These are phyloP conservation scores for Amblyopsis hoosieri DNA, from an alignment of 2,797 vertebrate species.

Conservation along the genomic window DNA sequence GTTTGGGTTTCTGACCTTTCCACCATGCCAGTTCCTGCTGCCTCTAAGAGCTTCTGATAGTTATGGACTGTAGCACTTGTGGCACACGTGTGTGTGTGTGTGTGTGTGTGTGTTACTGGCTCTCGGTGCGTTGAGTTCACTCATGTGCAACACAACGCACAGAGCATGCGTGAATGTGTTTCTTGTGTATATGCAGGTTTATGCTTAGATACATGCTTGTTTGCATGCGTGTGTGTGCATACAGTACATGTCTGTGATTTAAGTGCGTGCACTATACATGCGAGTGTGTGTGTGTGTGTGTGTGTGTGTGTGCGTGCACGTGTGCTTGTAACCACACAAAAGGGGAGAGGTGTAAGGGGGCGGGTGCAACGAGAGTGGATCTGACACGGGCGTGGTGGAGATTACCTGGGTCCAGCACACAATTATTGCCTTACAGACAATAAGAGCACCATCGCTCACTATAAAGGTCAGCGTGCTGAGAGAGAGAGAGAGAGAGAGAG, in stretches of 20 bases:
- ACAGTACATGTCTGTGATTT: slow-evolving; percentile 11
- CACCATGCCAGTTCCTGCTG: slow-evolving; percentile 50
- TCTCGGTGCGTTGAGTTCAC: neutral
- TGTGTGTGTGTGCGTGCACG: slow-evolving; percentile 20
- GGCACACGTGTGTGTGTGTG: neutral
- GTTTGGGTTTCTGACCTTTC: slow-evolving; percentile 72
- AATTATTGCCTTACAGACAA: slow-evolving; percentile 76
- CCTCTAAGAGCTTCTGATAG: slow-evolving; percentile 67
- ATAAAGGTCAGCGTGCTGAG: slow-evolving; percentile 75
- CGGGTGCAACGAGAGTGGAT: slow-evolving; percentile 45
- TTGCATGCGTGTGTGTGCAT: neutral
- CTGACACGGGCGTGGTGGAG: slow-evolving; percentile 67
- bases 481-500: slow-evolving; percentile 48
- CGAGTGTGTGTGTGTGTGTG: slow-evolving; percentile 20
- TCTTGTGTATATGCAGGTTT: slow-evolving; percentile 22
- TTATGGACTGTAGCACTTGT: slow-evolving; percentile 58
- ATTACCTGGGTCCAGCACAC: slow-evolving; percentile 69
- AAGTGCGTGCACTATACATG: too few relatives aligned
- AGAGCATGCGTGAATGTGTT: slow-evolving; percentile 15
- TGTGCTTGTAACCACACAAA: neutral
- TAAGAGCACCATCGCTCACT: slow-evolving; percentile 71
- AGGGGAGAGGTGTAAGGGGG: neutral
- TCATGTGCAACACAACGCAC: neutral
- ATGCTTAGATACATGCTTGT: too few relatives aligned
- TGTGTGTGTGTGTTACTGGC: neutral